Evolutionary conservation across 1,140 invertebrate species (phyloP).

Genomic region (Copidosoma floridanum): DNA sequence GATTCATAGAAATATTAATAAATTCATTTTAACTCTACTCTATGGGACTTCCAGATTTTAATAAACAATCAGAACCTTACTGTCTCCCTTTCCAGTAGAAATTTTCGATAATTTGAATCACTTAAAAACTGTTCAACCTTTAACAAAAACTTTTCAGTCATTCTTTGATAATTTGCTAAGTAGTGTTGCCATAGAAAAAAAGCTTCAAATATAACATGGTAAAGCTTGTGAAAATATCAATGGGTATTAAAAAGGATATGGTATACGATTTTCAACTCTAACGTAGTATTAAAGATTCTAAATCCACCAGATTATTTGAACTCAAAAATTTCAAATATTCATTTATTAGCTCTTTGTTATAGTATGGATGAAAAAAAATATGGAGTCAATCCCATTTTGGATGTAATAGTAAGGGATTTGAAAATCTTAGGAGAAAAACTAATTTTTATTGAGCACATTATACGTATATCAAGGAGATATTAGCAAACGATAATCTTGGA

Average conservation of each 20-base stretch:
- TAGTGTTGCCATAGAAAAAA: background rate
- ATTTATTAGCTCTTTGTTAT: slow-evolving; percentile 29
- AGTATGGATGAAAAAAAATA: slow-evolving; percentile 24
- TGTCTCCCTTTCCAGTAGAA: too few relatives aligned
- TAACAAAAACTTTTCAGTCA: background rate
- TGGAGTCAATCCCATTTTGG: slow-evolving; percentile 27
- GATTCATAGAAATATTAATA: too few relatives aligned
- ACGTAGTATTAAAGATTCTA: slow-evolving; percentile 18
- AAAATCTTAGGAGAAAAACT: slow-evolving; percentile 4
- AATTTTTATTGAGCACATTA: slow-evolving; percentile 11
- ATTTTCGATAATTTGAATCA: too few relatives aligned
- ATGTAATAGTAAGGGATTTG: slow-evolving; percentile 27
- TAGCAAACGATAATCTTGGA: slow-evolving; percentile 30
- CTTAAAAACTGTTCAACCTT: too few relatives aligned
- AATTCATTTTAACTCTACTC: too few relatives aligned
- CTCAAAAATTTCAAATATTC: slow-evolving; percentile 29
- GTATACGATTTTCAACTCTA: background rate
- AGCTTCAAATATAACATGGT: background rate
- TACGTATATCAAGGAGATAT: slow-evolving; percentile 16
- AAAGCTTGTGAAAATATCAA: background rate
- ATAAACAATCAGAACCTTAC: too few relatives aligned
- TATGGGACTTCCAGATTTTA: too few relatives aligned
- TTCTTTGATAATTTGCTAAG: background rate
- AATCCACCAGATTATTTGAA: slow-evolving; percentile 29
- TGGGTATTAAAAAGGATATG: background rate